These are phyloP conservation scores for Bergia puertoricense DNA, from an alignment of 92 coral and sea anemone genomes.

Conservation along the genomic window DNA sequence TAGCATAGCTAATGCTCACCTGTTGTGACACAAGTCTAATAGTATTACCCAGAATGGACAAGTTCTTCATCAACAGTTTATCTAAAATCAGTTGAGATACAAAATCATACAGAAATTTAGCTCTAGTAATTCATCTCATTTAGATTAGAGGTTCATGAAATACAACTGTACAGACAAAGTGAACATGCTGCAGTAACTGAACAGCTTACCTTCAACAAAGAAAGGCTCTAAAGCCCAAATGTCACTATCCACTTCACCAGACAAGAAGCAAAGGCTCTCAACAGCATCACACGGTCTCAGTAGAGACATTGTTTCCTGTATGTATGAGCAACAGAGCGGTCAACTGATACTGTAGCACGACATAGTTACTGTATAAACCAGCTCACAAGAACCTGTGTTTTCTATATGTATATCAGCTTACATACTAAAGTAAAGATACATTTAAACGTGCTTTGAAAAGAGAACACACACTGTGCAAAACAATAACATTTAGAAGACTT, in stretches of 20 bases:
- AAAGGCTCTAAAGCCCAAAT: constrained; percentile 53
- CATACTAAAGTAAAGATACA: too few species aligned
- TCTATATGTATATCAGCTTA: too few species aligned
- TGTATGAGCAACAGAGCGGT: neutral
- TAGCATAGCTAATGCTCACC: constrained; percentile 43
- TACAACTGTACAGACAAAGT: neutral
- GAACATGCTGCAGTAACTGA: neutral
- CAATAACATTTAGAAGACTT: too few species aligned
- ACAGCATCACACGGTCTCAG: constrained; percentile 85
- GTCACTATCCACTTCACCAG: constrained; percentile 52
- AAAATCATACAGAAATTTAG: neutral
- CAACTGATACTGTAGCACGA: neutral
- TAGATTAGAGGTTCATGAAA: neutral
- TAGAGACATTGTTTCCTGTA: constrained; percentile 85
- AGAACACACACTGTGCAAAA: too few species aligned
- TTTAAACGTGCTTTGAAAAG: too few species aligned
- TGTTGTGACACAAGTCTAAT: constrained; percentile 61
- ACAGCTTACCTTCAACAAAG: constrained; percentile 42
- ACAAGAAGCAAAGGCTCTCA: constrained; percentile 66
- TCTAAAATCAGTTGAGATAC: constrained; percentile 41
- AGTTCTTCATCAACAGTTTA: constrained; percentile 58
- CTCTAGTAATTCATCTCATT: too few species aligned
- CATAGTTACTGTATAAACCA: neutral
- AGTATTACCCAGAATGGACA: constrained; percentile 56
- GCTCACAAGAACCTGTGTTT: too few species aligned